phyloP scores from a whole-genome alignment of 2,113 vertebrate genomes.

The Proterorhinus semilunaris region DNA sequence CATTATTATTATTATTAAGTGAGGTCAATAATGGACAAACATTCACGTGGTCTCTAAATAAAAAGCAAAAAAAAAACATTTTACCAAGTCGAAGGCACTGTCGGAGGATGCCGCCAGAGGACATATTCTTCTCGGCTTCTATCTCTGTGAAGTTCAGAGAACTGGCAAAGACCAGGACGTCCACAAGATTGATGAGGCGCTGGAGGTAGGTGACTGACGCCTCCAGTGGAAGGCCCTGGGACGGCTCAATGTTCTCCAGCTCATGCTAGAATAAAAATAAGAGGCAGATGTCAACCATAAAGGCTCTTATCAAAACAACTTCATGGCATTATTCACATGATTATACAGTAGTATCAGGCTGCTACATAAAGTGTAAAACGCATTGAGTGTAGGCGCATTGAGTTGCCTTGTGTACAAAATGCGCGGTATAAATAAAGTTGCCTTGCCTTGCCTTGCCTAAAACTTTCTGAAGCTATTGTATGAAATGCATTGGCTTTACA shows the following conservation, averaged over 20 bases:
- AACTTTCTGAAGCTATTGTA: too few relatives aligned
- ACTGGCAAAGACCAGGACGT: constrained; percentile 96
- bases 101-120: constrained; percentile 92
- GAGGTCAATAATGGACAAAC: neutral
- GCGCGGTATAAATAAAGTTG: too few relatives aligned
- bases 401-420: too few relatives aligned
- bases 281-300: neutral
- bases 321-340: neutral
- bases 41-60: neutral
- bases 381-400: too few relatives aligned
- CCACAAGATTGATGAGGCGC: constrained; percentile 91
- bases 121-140: constrained; percentile 99
- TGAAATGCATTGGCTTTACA: neutral
- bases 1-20: neutral
- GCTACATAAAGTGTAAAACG: too few relatives aligned
- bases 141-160: constrained; percentile 96
- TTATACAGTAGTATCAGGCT: too few relatives aligned
- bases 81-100: constrained; percentile 95
- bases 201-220: constrained; percentile 91
- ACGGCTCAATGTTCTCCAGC: constrained; percentile 91
- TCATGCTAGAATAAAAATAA: constrained; percentile 81
- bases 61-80: neutral
- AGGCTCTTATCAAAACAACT: neutral
- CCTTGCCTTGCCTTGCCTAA: too few relatives aligned
- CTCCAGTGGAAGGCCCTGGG: constrained; percentile 91